Conservation (phyloP, 2,113 vertebrate genomes). For the Rhinopomastus cyanomelas region DNA sequence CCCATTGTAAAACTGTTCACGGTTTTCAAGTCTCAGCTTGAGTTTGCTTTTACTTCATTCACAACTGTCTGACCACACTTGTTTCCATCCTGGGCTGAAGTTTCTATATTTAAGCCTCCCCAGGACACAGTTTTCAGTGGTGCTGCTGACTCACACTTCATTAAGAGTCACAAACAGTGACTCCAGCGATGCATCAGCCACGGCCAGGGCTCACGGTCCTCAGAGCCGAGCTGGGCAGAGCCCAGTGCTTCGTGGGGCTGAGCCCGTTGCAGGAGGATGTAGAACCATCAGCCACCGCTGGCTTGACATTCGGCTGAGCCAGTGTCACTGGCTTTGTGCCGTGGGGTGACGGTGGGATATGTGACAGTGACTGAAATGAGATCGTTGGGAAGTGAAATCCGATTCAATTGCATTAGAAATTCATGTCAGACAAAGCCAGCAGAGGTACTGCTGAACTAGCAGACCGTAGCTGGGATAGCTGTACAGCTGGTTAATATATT, state of each 20-base stretch:
- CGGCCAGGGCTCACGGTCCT: accelerated
- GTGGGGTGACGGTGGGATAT: background rate
- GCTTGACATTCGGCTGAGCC: background rate
- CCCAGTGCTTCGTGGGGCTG: background rate
- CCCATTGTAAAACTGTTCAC: background rate
- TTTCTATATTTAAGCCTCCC: background rate
- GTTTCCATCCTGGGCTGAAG: background rate
- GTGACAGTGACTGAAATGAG: background rate
- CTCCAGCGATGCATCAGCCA: background rate
- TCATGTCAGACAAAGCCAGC: background rate
- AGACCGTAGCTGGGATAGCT: background rate
- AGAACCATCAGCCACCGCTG: background rate
- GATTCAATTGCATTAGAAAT: constrained; percentile 49
- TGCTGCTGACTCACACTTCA: constrained; percentile 16
- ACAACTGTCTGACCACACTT: background rate
- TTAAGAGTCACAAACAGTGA: constrained; percentile 5
- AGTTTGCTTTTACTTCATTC: background rate
- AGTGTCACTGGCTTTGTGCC: accelerated
- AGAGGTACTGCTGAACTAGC: background rate
- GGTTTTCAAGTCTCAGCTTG: background rate
- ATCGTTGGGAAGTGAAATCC: constrained; percentile 9
- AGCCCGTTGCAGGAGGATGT: background rate
- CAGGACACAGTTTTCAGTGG: background rate
- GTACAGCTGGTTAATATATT: constrained; percentile 15
- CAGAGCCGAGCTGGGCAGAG: accelerated